These are phyloP conservation scores for Tetramorium parvispinum DNA, from an alignment of 1,140 invertebrate genomes.

Conservation along the genomic window DNA sequence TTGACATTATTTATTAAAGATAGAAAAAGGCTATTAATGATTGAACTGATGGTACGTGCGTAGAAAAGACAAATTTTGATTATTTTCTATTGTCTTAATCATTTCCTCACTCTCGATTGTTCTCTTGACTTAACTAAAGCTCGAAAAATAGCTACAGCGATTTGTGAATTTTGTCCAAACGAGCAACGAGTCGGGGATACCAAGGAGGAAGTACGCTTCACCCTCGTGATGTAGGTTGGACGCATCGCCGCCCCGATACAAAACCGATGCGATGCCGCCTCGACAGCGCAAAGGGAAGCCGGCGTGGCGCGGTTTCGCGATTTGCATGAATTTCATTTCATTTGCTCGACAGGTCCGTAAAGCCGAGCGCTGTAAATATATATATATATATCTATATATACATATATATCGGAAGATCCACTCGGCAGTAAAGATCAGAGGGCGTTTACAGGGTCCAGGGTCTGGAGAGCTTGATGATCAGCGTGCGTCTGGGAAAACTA, in stretches of 20 bases:
- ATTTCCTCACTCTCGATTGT: neutral
- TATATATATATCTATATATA: constrained; percentile 28
- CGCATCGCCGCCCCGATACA: constrained; percentile 81
- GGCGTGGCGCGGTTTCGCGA: constrained; percentile 67
- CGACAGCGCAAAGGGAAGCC: constrained; percentile 56
- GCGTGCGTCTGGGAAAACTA: neutral
- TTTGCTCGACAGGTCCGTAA: constrained; percentile 76
- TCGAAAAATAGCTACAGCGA: neutral
- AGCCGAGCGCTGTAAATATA: constrained; percentile 53
- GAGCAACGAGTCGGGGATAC: constrained; percentile 38
- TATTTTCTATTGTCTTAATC: neutral
- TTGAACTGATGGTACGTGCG: neutral
- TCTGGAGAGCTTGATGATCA: constrained; percentile 29
- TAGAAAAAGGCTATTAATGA: neutral
- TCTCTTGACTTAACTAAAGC: constrained; percentile 7
- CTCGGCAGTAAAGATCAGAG: constrained; percentile 58
- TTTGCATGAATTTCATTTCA: constrained; percentile 78
- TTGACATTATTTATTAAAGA: neutral
- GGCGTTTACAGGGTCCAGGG: constrained; percentile 40
- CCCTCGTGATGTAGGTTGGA: constrained; percentile 76
- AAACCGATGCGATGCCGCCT: constrained; percentile 74
- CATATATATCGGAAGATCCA: constrained; percentile 39
- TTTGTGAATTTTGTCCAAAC: constrained; percentile 49
- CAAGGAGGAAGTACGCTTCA: constrained; percentile 66
- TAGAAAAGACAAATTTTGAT: neutral